Evolutionary conservation across 2,113 vertebrate genomes (phyloP), one percentile per base, ranked within the genome.

Genomic region (Hepsetus odoe): DNA sequence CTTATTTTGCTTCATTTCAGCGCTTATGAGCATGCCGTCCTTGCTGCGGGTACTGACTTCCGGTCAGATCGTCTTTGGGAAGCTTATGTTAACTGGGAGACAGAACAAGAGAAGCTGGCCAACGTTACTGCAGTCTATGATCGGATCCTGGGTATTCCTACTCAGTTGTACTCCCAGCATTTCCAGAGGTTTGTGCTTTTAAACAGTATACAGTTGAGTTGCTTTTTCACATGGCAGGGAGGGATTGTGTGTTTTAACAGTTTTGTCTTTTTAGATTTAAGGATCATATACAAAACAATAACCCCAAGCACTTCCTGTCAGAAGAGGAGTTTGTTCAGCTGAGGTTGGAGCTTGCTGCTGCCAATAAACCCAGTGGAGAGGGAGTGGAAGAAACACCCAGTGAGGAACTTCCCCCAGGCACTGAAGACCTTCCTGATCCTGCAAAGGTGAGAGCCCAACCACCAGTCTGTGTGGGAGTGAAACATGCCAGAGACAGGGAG

Each of bases 61-160:
- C 96, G 96, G 82, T 99, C 98, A 2, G 98, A 99, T 86, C 96
- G 95, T 73, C 92, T 99, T 1, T 99, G 98, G 98, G 97, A 99
- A 87, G 94, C 97, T 85, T 99, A 94, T 81, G 91, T 98, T 87
- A 95, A 86, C 86, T 99, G 97, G 97, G 97, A 99, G 86, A 95
- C 93, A 0, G 98, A 99, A 46, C 94, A 94, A 74, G 92, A 91
- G 38, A 96, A 97, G 80, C 86, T 97, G 32, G 94, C 93, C 84
- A 96, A 97, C 20, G 96, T 99, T 53, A 98, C 97, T 0, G 92
- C 95, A 72, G 88, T 99, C 70, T 99, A 98, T 62, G 97, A 99
- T 77, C 96, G 97, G 16, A 91, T 99, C 89, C 90, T 99, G 86
- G 94, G 96, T 65, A 97, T 99, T 84, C 98, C 98, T 53, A 99